Evolutionary conservation across 2,888 invertebrate species (phyloP), one percentile per base, ranked within the genome.

Genomic region (Ichneumoninae sp.): DNA sequence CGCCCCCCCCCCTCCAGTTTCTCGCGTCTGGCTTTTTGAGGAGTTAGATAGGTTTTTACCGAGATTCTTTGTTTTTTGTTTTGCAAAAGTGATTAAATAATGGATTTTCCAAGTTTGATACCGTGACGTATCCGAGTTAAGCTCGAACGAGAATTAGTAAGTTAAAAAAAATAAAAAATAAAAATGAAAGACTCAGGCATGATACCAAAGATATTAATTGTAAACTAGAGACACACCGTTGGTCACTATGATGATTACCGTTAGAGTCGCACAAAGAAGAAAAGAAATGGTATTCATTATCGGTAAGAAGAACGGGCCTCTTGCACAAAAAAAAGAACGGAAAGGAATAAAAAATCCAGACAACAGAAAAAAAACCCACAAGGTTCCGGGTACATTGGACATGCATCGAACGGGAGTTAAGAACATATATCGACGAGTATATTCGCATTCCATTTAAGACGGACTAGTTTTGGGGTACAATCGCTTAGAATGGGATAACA

Each of bases 121-220:
- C 40, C 57, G 65, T 66, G 57, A 71, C 50, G 66, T 76, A 60
- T 72, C 36, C 72, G 66, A 83, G 68, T 78, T 76, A 71, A 50
- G 68, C 80, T 79, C 80, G 79, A 81, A 68, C 74, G 81, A 57
- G 78, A 80, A 83, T 87, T 86, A 88, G 82, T 85, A 82, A 40
- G 83, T 86, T 87, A 13, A 33, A 13, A 26, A 40, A 76, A 44
- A 16, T 65, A 52, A 22, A 5, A 40, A 52, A 65, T 65, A 74
- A 75, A 86, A 86, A 89, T 57, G 87, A 89, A 91, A 89, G 90
- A 91, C 93, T 93, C 92, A 93, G 93, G 92, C 92, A 92, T 86
- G 88, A 93, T 92, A 93, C 93, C 93, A 93, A 93, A 93, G 93
- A 93, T 91, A 90, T 91, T 90, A 90, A 88, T 88, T 87, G 85